Evolutionary conservation across 1,140 invertebrate genomes (phyloP), one percentile per base, ranked within the genome.

Genomic region (Hermetia illucens): DNA sequence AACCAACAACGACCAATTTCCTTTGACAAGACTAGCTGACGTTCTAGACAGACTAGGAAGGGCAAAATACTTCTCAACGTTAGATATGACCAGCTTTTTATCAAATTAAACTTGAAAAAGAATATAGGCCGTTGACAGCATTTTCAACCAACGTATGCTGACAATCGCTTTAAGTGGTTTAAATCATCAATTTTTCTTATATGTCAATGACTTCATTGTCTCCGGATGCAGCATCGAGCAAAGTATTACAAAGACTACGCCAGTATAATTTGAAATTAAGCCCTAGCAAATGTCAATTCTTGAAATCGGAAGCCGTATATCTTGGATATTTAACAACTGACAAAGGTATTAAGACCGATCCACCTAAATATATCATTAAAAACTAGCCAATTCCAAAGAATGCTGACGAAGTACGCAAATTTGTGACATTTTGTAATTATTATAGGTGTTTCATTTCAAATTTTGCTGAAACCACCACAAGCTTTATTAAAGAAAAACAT

Each of bases 21-120:
- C 66, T 1, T 38, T 71, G 3, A 66, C 66, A 5, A 46, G 52
- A 6, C 59, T 69, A 5, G 52, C 57, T 16, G 53, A 64, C 5
- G 47, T 48, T 5, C 38, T 72, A n/a, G 45, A 58, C 34, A 24
- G 33, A 5, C 38, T 70, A 30, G 45, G 43, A 2, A 45, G 46
- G 6, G 36, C 46, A 5, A 45, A 44, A 24, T 58, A 46, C 24
- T n/a, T n/a, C n/a, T n/a, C n/a, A n/a, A n/a, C n/a, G n/a, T n/a
- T n/a, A n/a, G n/a, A n/a, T n/a, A n/a, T n/a, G 34, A 34, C 41
- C 21, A 55, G 55, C 2, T 43, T 61, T 6, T 58, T 53, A 1
- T 47, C 57, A n/a, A n/a, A n/a, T n/a, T n/a, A n/a, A n/a, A n/a
- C n/a, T n/a, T n/a, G n/a, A n/a, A n/a, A n/a, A n/a, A n/a, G n/a